Evolutionary conservation across 2,797 vertebrate species (phyloP).

Genomic region (Nasua narica): DNA sequence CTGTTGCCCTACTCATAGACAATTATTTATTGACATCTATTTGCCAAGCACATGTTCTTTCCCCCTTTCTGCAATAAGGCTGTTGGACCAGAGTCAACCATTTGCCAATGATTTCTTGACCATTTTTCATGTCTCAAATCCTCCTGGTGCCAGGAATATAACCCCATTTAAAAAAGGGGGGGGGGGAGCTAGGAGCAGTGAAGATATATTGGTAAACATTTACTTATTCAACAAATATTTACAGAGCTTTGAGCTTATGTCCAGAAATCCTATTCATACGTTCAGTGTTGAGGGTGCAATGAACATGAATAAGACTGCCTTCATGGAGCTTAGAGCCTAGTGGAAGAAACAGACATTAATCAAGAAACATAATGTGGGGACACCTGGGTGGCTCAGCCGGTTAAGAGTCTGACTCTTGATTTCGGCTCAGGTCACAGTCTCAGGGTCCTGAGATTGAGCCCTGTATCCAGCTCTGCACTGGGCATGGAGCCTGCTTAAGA

Average conservation of each 20-base stretch:
- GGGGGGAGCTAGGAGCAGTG: background rate
- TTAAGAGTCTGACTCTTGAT: background rate
- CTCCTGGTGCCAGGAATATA: background rate
- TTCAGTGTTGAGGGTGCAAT: background rate
- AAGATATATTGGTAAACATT: background rate
- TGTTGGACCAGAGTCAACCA: background rate
- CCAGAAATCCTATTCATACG: background rate
- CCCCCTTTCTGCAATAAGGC: background rate
- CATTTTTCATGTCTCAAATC: background rate
- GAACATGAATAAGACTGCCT: background rate
- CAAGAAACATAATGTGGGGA: background rate
- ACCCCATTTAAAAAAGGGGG: background rate
- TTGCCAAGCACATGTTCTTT: background rate
- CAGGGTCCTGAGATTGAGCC: background rate
- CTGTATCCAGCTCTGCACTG: background rate
- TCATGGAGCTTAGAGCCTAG: background rate
- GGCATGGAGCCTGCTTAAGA: background rate
- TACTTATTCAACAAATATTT: background rate
- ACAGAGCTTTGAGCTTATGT: background rate
- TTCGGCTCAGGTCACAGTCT: background rate
- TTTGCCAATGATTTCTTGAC: background rate
- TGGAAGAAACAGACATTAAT: background rate
- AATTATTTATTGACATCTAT: background rate
- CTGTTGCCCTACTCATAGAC: background rate
- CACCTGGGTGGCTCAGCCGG: background rate